phyloP scores from a whole-genome alignment of 1,140 invertebrate species.

The Nasonia giraulti region DNA sequence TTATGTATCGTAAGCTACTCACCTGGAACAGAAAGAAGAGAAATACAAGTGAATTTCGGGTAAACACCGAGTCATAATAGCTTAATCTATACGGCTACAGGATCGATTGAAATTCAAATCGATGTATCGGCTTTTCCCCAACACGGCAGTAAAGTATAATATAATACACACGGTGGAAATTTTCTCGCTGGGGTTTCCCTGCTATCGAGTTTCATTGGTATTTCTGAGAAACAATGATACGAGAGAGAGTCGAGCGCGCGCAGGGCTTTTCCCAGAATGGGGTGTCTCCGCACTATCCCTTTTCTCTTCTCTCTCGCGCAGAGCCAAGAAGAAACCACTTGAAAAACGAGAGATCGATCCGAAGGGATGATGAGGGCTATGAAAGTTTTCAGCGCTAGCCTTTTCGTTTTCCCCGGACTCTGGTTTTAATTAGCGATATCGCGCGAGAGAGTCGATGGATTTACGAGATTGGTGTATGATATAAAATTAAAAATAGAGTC shows the following conservation, averaged over 20 bases:
- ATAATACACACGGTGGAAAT: not conserved
- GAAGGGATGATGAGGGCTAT: no score
- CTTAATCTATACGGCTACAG: not conserved
- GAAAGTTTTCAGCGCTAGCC: no score
- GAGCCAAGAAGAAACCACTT: no score
- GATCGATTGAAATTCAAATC: not conserved
- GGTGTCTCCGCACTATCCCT: not conserved
- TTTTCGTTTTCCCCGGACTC: no score
- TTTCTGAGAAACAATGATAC: constrained; percentile 14
- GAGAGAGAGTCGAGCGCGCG: not conserved
- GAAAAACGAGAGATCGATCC: no score
- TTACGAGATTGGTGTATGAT: no score
- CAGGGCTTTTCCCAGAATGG: not conserved
- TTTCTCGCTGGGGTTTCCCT: not conserved
- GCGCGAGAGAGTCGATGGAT: no score
- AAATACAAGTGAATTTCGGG: not conserved
- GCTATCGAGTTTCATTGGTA: constrained; percentile 12
- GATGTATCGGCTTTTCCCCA: not conserved
- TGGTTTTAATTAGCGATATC: no score
- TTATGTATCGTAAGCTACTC: not conserved
- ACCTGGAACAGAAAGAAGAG: constrained; percentile 23
- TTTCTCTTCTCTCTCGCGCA: not conserved
- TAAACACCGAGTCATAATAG: not conserved
- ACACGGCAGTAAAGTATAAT: not conserved
- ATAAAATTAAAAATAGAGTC: no score